These are phyloP conservation scores for Nematostella vectensis DNA, from an alignment of 92 coral and sea anemone species.

Conservation along the genomic window DNA sequence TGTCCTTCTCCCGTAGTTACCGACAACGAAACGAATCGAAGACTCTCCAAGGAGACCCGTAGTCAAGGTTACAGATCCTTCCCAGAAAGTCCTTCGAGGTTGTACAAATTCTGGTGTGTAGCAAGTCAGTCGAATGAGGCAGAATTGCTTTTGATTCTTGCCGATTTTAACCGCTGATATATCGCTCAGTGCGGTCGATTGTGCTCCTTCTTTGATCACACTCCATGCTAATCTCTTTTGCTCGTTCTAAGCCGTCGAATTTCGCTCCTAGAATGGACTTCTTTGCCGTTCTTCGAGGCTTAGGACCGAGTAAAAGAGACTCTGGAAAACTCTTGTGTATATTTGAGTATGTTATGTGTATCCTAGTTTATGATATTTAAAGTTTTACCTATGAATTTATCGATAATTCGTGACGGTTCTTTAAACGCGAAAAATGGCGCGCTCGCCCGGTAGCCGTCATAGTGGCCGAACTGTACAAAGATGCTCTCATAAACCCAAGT, in stretches of 20 bases:
- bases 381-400: not conserved
- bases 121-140: slow-evolving; percentile 52
- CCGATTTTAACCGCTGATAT: slow-evolving; percentile 5
- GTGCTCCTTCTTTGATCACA: not conserved
- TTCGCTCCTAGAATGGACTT: not conserved
- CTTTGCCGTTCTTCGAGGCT: not conserved
- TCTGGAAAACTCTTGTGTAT: not conserved
- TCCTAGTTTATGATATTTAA: not conserved
- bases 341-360: not conserved
- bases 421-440: slow-evolving; percentile 28
- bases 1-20: slow-evolving; percentile 89
- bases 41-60: slow-evolving; percentile 99
- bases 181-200: slow-evolving; percentile 3
- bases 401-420: slow-evolving; percentile 6
- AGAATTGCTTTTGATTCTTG: slow-evolving; percentile 1
- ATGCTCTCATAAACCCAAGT: too few species aligned
- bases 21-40: slow-evolving; percentile 86
- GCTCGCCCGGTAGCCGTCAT: too few species aligned
- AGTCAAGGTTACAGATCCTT: slow-evolving; percentile 99
- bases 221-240: not conserved
- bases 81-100: slow-evolving; percentile 89
- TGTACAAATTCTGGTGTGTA: slow-evolving; percentile 60
- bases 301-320: not conserved
- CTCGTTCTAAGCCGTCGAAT: slow-evolving; percentile 2
- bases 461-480: too few species aligned